These are phyloP conservation scores for Euwallacea similis DNA, from an alignment of 1,140 invertebrate genomes.

Conservation along the genomic window DNA sequence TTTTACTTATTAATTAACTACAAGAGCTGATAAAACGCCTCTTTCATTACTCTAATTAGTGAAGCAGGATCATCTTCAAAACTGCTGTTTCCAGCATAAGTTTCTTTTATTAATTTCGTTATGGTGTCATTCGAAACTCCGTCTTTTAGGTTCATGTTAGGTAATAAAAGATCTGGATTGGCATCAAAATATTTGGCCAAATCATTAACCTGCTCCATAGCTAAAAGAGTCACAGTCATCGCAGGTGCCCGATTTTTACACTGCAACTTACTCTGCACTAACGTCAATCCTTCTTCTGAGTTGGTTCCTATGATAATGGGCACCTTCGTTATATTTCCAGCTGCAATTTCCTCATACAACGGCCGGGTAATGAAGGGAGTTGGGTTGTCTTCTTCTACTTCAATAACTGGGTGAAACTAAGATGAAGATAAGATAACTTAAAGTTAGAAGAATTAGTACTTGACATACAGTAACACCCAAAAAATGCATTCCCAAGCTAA, in stretches of 20 bases:
- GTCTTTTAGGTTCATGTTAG: constrained; percentile 6
- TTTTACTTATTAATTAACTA: no score
- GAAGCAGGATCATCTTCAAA: constrained; percentile 19
- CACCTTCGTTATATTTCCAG: constrained; percentile 29
- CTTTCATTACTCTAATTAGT: constrained; percentile 5
- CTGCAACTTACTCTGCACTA: not conserved
- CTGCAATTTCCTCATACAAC: constrained; percentile 25
- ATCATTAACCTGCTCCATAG: not conserved
- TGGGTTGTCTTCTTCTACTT: constrained; percentile 17
- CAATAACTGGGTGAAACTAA: constrained; percentile 30
- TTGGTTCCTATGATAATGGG: constrained; percentile 34
- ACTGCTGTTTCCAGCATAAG: constrained; percentile 10
- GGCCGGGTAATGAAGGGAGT: constrained; percentile 24
- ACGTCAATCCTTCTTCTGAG: constrained; percentile 20
- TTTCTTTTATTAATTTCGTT: constrained; percentile 1
- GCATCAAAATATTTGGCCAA: not conserved
- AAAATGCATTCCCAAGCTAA: not conserved
- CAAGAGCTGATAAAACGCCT: no score
- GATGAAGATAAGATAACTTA: not conserved
- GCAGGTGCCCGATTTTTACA: not conserved
- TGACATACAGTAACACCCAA: not conserved
- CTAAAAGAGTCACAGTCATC: not conserved
- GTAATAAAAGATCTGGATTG: constrained; percentile 10
- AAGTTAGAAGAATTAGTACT: not conserved
- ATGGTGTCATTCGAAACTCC: not conserved